Evolutionary conservation across 2,113 vertebrate genomes (phyloP), one percentile per base, ranked within the genome.

Genomic region (Phaethornis superciliosus): DNA sequence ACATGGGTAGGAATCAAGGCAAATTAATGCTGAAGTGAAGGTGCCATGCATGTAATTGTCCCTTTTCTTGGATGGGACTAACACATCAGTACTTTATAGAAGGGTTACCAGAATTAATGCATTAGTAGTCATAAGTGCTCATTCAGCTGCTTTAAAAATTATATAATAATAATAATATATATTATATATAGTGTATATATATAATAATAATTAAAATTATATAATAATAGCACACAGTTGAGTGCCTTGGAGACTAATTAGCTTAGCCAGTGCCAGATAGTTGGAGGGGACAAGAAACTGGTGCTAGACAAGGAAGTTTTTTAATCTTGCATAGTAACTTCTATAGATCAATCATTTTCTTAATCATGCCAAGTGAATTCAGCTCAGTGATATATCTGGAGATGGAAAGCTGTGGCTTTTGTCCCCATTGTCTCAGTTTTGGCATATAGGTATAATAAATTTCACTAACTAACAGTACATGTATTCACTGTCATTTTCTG

Each of bases 321-420:
- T 58, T 82, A 94, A 72, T 40, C 54, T 83, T 72, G 40, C n/a
- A 58, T 4, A 77, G 47, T 27, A 63, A 81, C 83, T 89, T 62
- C 32, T 88, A 67, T 47, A 85, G 71, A 37, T 80, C 19, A 30
- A 12, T 74, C 16, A 55, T 77, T 88, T 91, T 82, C 68, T 89
- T 76, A 85, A 63, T n/a, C 26, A 11, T 44, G 32, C 49, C 64
- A 94, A 56, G 46, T 30, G 8, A 90, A 28, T 82, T 89, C 77
- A 74, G 24, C 42, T 42, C 56, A 64, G 27, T 68, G 62, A 71
- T 88, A 56, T 58, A 89, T 83, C 47, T 94, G 65, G 46, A 92
- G 35, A 67, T 91, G 72, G 94, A 90, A 96, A 44, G n/a, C 35
- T 81, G 69, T 78, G 76, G 37, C 23, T 79, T 96, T 88, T 82